phyloP scores from a whole-genome alignment of 2,797 vertebrate species.

The Oryzias sinensis region DNA sequence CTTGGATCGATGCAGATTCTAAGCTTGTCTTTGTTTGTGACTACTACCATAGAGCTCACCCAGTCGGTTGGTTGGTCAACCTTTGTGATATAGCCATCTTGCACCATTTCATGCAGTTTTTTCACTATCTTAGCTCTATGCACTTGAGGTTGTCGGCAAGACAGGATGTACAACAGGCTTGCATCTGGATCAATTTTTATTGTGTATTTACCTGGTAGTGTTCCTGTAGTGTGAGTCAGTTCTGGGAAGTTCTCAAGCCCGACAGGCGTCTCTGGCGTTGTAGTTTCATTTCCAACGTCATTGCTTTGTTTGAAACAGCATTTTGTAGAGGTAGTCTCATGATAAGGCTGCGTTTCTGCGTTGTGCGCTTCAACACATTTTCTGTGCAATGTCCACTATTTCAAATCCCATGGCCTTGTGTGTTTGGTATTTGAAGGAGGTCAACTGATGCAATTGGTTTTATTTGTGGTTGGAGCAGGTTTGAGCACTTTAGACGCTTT shows the following conservation, averaged over 20 bases:
- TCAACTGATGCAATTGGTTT: background rate
- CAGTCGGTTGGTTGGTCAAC: background rate
- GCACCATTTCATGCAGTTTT: background rate
- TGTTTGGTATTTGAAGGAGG: background rate
- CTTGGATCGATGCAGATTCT: background rate
- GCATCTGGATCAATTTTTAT: background rate
- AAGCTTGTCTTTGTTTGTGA: background rate
- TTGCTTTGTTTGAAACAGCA: background rate
- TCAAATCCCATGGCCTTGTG: background rate
- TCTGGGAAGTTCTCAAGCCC: background rate
- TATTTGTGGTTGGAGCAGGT: background rate
- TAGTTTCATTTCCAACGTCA: too few relatives aligned
- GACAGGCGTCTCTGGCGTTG: background rate
- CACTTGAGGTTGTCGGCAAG: background rate
- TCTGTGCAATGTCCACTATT: background rate
- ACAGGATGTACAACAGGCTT: background rate
- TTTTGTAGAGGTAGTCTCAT: background rate
- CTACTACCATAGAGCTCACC: background rate
- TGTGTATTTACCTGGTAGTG: background rate
- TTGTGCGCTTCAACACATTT: too few relatives aligned
- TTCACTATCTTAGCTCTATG: background rate
- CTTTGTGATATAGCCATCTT: background rate
- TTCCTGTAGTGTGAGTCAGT: background rate
- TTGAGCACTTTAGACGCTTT: background rate
- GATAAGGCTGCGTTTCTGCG: too few relatives aligned